Percentiles rank a stretch among this genome's conserved stretches.
Evolutionary conservation across 2,113 vertebrate species (phyloP).

Genomic region (Petromus typicus): DNA sequence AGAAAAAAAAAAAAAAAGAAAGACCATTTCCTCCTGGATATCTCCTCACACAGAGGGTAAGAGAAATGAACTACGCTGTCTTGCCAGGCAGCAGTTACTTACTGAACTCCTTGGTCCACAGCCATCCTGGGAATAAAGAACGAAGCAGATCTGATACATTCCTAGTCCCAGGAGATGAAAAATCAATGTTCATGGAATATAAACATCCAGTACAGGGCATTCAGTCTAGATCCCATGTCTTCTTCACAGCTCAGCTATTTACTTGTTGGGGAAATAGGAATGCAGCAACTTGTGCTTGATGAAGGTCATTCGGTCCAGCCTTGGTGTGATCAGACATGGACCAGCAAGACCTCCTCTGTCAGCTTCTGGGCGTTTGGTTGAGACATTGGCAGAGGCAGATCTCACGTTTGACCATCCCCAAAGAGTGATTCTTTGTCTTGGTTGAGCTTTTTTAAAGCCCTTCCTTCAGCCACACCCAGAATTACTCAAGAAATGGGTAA

Average conservation of each 20-base stretch:
- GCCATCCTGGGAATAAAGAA: background rate
- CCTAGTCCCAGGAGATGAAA: background rate
- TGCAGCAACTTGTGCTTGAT: background rate
- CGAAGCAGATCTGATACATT: no score
- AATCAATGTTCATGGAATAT: rapidly evolving
- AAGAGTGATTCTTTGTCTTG: background rate
- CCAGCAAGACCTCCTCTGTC: background rate
- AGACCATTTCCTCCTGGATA: background rate
- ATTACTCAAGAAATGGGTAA: background rate
- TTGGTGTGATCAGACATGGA: background rate
- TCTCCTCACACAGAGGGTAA: background rate
- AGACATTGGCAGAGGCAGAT: rapidly evolving
- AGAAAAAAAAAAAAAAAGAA: background rate
- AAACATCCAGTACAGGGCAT: background rate
- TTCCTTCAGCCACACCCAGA: background rate
- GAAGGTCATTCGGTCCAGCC: background rate
- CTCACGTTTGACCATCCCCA: background rate
- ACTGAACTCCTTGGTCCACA: no score
- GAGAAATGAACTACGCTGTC: background rate
- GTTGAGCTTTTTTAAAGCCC: background rate
- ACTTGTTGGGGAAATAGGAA: background rate
- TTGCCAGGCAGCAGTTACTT: background rate
- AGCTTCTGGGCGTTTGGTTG: background rate
- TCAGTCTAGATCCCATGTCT: background rate
- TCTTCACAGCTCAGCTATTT: background rate